Base-by-base conservation (phyloP, 2,113 vertebrate species). In the Gobio gobio region DNA sequence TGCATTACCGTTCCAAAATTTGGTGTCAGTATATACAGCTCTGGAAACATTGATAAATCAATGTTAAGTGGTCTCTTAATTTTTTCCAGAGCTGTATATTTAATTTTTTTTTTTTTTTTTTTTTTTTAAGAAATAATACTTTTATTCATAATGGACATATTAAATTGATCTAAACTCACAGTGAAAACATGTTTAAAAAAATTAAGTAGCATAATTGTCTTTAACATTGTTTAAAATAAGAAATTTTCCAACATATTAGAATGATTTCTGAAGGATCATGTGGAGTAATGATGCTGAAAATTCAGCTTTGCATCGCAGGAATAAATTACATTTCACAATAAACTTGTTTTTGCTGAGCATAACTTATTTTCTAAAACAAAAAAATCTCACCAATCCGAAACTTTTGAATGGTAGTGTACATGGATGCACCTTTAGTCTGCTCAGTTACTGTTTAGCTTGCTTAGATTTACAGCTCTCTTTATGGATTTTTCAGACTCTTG, bases 401-500 rank as follows among this genome's bases (percentile, higher is more conserved):
- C 18, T 4, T 70, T 70, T 70, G 3, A 68, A 68, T 2, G 14
- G 33, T 70, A 70, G 29, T 24, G n/a, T n/a, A 24, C 10, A 24
- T 24, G n/a, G 22, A 61, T 40, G 7, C 20, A 8, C 6, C 8
- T 40, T 43, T 70, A 22, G 66, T 70, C 14, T 66, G 33, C 20
- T 70, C 33, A 3, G 3, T 40, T 40, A 20, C 20, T 10, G 20
- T 70, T 70, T 40, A 5, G 5, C 40, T 7, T 43, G 29, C n/a
- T 24, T 49, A 12, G 24, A 33, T 40, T n/a, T 18, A 64, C 18
- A 36, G 12, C 33, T 83, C 22, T 22, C 8, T 76, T 26, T 64
- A 10, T 59, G 22, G 63, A 16, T 24, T 5, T 88, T 78, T 45
- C 90, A 99, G 98, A 89, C 92, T 99, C 88, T 96, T 99, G 59